phyloP scores from a whole-genome alignment of 64 coral and sea anemone species.

The Hydrozoanthus tunicans region DNA sequence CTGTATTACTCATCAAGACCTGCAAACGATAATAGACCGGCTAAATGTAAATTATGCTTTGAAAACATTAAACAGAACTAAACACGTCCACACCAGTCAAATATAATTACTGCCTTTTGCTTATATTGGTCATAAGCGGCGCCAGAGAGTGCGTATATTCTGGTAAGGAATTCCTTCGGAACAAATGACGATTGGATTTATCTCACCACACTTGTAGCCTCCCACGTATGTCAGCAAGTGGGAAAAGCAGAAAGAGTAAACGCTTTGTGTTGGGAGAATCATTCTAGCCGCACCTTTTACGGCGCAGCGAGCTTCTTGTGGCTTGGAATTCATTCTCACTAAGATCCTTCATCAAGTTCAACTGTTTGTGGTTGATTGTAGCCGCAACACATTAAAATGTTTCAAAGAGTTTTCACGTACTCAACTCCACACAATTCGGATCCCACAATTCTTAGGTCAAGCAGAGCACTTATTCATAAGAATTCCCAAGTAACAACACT shows the following conservation, averaged over 20 bases:
- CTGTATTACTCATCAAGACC: conserved; percentile 49
- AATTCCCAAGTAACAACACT: neutral
- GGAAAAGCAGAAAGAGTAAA: neutral
- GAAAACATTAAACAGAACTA: conserved; percentile 59
- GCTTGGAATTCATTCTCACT: neutral
- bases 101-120: conserved; percentile 47
- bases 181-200: neutral
- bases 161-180: conserved; percentile 10
- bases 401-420: conserved; percentile 2
- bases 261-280: neutral
- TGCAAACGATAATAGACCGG: conserved; percentile 59
- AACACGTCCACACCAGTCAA: conserved; percentile 50
- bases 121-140: conserved; percentile 36
- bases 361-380: neutral
- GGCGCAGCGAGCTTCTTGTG: conserved; percentile 15
- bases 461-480: neutral
- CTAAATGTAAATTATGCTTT: conserved; percentile 56
- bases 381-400: neutral
- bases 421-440: neutral
- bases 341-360: neutral
- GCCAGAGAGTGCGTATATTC: neutral
- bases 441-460: neutral
- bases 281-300: conserved; percentile 13
- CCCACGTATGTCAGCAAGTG: neutral
- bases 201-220: neutral